phyloP scores from a whole-genome alignment of 2,113 vertebrate genomes.

The Apeltes quadracus region DNA sequence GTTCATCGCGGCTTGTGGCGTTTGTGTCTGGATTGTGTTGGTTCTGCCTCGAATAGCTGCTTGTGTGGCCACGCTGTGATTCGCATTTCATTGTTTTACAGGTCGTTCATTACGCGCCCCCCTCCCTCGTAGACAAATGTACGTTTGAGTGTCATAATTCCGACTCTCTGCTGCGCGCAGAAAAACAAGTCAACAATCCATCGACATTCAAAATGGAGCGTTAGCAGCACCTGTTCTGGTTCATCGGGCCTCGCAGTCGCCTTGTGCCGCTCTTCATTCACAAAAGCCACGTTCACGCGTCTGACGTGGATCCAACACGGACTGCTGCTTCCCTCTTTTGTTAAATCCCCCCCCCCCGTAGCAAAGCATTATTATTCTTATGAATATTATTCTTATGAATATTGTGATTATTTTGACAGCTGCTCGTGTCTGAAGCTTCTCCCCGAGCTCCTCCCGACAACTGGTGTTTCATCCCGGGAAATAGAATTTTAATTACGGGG shows the following conservation, averaged over 20 bases:
- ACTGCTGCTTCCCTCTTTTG: background rate
- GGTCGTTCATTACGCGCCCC: background rate
- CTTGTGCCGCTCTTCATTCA: conserved; percentile 46
- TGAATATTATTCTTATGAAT: no score
- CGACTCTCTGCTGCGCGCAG: conserved; percentile 1
- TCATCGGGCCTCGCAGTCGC: conserved; percentile 65
- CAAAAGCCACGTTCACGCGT: conserved; percentile 50
- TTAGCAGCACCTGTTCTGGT: conserved; percentile 78
- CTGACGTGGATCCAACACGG: conserved; percentile 16
- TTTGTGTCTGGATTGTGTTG: background rate
- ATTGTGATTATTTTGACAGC: conserved; percentile 68
- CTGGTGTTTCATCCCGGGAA: conserved; percentile 66
- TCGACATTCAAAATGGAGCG: conserved; percentile 80
- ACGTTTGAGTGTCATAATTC: background rate
- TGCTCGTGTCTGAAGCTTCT: conserved; percentile 61
- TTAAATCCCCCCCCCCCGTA: background rate
- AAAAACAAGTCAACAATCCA: conserved; percentile 52
- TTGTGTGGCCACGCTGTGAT: conserved; percentile 22
- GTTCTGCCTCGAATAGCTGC: no score
- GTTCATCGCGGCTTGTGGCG: conserved; percentile 25
- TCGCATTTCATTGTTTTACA: conserved; percentile 70
- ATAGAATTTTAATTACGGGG: conserved; percentile 63
- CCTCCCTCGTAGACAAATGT: no score
- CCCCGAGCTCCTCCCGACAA: conserved; percentile 73
- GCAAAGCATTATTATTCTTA: no score